These are phyloP conservation scores for Nebria ingens DNA, from an alignment of 1,140 invertebrate genomes.

Conservation along the genomic window DNA sequence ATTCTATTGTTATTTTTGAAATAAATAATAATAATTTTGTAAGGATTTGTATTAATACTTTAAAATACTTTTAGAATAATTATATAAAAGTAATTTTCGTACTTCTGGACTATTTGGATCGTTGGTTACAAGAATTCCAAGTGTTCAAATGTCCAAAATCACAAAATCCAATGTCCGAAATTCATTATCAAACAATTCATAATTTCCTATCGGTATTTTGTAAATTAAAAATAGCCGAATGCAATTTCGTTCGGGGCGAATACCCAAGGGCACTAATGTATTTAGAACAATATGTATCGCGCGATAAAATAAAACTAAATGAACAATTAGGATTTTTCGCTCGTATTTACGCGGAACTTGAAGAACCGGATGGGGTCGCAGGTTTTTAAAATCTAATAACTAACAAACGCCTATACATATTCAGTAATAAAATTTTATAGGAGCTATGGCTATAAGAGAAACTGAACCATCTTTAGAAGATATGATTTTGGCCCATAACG, in stretches of 20 bases:
- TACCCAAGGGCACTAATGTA: constrained; percentile 63
- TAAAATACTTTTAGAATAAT: constrained; percentile 37
- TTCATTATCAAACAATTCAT: constrained; percentile 26
- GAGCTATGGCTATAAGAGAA: constrained; percentile 53
- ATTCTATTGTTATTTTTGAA: too few relatives aligned
- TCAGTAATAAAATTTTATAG: not conserved
- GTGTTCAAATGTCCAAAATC: constrained; percentile 24
- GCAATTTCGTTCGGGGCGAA: constrained; percentile 61
- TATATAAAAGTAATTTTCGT: constrained; percentile 57
- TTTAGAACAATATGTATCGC: constrained; percentile 56
- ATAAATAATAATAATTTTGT: too few relatives aligned
- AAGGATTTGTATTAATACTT: too few relatives aligned
- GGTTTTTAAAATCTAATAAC: constrained; percentile 33
- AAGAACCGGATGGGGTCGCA: constrained; percentile 66
- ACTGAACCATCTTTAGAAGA: constrained; percentile 57
- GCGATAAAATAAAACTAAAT: constrained; percentile 43
- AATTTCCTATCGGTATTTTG: constrained; percentile 47
- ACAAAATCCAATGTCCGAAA: constrained; percentile 17
- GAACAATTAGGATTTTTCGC: constrained; percentile 50
- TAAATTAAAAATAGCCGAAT: constrained; percentile 52
- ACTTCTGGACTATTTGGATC: constrained; percentile 59
- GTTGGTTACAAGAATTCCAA: constrained; percentile 57
- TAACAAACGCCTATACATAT: not conserved
- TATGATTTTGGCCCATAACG: constrained; percentile 59
- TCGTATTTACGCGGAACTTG: constrained; percentile 63